These are phyloP conservation scores for Hephaestus fuliginosus DNA, from an alignment of 2,797 vertebrate species.

Conservation along the genomic window DNA sequence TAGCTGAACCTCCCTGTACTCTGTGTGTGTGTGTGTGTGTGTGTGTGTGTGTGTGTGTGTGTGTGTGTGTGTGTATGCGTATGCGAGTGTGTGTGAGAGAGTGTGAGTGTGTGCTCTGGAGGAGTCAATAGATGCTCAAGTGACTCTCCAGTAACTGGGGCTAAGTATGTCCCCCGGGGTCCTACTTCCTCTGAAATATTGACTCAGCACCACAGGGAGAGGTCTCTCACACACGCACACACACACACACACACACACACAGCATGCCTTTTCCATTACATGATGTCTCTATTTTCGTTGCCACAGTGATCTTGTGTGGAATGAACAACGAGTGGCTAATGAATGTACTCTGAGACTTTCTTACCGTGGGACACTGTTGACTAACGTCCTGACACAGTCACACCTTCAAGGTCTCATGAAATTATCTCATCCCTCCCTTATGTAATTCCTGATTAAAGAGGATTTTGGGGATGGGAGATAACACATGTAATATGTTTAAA, in stretches of 20 bases:
- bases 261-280: slow-evolving; percentile 69
- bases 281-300: slow-evolving; percentile 61
- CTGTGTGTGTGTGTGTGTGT: slow-evolving; percentile 16
- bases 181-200: slow-evolving; percentile 79
- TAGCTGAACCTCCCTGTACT: slow-evolving; percentile 11
- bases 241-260: slow-evolving; percentile 41
- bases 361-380: slow-evolving; percentile 23
- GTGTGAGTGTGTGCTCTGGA: not conserved
- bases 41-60: slow-evolving; percentile 4
- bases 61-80: slow-evolving; percentile 17
- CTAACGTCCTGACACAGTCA: slow-evolving; percentile 19
- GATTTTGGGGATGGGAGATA: not conserved
- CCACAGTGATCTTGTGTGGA: slow-evolving; percentile 51
- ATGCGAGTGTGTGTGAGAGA: slow-evolving; percentile 2
- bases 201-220: slow-evolving; percentile 73
- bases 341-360: slow-evolving; percentile 8
- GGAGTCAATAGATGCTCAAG: slow-evolving; percentile 54
- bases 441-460: not conserved
- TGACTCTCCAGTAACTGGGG: slow-evolving; percentile 64
- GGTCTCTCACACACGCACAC: slow-evolving; percentile 33
- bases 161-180: slow-evolving; percentile 67
- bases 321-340: slow-evolving; percentile 42
- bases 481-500: too few species aligned
- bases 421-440: not conserved
- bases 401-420: not conserved